phyloP scores from a whole-genome alignment of 2,888 invertebrate species.

The Caenorhabditis sp. region DNA sequence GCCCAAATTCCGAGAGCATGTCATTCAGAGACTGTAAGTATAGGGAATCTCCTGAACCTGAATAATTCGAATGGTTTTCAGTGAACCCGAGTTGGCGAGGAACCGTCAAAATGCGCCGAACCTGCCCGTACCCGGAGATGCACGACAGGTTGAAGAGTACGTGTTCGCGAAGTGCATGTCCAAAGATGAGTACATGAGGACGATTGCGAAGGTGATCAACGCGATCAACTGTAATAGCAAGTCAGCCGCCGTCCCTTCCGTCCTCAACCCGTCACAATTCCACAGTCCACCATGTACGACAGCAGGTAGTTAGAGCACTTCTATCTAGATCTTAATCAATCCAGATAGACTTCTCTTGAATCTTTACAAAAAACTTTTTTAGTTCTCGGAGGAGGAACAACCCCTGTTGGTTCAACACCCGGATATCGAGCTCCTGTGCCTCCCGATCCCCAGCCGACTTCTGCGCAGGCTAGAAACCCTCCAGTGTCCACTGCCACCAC shows the following conservation, averaged over 20 bases:
- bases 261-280: slow-evolving; percentile 76
- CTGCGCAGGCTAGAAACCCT: slow-evolving; percentile 54
- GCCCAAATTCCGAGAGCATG: slow-evolving; percentile 82
- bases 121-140: slow-evolving; percentile 82
- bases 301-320: slow-evolving; percentile 11
- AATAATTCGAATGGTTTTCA: slow-evolving; percentile 59
- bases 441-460: slow-evolving; percentile 77
- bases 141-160: slow-evolving; percentile 82
- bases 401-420: slow-evolving; percentile 57
- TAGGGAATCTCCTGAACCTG: slow-evolving; percentile 24
- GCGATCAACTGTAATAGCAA: slow-evolving; percentile 83
- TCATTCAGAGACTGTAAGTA: slow-evolving; percentile 82
- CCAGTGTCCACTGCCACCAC: slow-evolving; percentile 30
- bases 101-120: slow-evolving; percentile 83
- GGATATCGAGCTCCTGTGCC: slow-evolving; percentile 71
- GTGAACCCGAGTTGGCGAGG: slow-evolving; percentile 82
- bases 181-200: slow-evolving; percentile 83
- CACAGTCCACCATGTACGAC: slow-evolving; percentile 67
- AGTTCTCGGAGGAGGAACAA: slow-evolving; percentile 20
- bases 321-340: neutral
- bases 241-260: slow-evolving; percentile 80
- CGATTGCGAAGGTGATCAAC: slow-evolving; percentile 83
- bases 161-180: slow-evolving; percentile 82
- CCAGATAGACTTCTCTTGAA: neutral
- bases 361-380: too few species aligned